Base-by-base conservation (phyloP, 2,888 invertebrate species). In the Mimumesa dahlbomi region DNA sequence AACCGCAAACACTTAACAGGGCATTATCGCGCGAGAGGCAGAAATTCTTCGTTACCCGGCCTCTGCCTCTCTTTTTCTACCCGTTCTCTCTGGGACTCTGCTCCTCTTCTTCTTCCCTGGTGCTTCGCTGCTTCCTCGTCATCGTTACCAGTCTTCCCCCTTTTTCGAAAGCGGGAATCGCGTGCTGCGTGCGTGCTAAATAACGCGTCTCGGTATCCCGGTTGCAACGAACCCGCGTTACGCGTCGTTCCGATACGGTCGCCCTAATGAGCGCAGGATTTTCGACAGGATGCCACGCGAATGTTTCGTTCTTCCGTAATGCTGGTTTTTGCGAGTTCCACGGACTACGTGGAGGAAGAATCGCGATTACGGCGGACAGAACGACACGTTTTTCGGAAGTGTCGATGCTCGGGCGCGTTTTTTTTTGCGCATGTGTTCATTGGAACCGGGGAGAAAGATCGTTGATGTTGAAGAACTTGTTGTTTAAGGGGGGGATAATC, bases 1-100 rank as follows among this genome's bases (percentile, higher is more conserved):
- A 36, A 45, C 56, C 38, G 29, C 38, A 38, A 46, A 40, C 57
- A 40, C 40, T 57, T 57, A 34, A 38, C 40, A 40, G 40, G 38
- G 21, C 22, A 45, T 45, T 45, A 45, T 45, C 45, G 21, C 45
- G 45, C n/a, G 22, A 4, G 11, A 6, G 22, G 22, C 4, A n/a
- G 21, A 18, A 21, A 45, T 45, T 45, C 6, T 22, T 50, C 49
- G 11, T 36, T 38, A 36, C 34, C 3, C n/a, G 34, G n/a, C n/a
- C 34, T n/a, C 34, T 9, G n/a, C n/a, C n/a, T 34, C n/a, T n/a
- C n/a, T 34, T n/a, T 34, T n/a, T n/a, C n/a, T 34, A n/a, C n/a
- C 3, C 34, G 1, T 34, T 34, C 34, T 34, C 34, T 34, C 34
- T 34, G 3, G 9, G n/a, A n/a, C 34, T 9, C n/a, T 1, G 3